phyloP scores from a whole-genome alignment of 92 coral and sea anemone species.

The Montipora capitata region DNA sequence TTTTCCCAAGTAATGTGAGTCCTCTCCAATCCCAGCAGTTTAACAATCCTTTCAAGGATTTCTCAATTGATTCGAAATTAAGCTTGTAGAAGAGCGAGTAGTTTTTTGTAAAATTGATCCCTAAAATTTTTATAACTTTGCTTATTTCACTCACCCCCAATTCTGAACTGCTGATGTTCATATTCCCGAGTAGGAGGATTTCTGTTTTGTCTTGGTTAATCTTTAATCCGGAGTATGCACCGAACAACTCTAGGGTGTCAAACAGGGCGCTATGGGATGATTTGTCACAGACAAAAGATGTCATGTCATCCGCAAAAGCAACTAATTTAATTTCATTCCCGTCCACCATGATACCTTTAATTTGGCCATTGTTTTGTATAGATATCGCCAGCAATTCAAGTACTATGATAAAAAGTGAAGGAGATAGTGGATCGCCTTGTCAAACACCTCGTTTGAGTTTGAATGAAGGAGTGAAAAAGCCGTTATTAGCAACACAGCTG shows the following conservation, averaged over 20 bases:
- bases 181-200: no score
- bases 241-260: neutral
- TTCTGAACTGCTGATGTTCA: no score
- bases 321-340: conserved; percentile 13
- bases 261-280: neutral
- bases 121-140: no score
- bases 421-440: conserved; percentile 60
- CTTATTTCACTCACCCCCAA: no score
- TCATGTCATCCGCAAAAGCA: conserved; percentile 22
- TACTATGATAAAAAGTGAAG: conserved; percentile 22
- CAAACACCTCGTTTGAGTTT: conserved; percentile 25
- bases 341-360: conserved; percentile 14
- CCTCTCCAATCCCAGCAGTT: no score
- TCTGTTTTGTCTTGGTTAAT: no score
- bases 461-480: conserved; percentile 25
- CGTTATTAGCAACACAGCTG: conserved; percentile 24
- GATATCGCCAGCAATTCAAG: conserved; percentile 35
- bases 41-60: no score
- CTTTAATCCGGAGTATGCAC: conserved; percentile 1
- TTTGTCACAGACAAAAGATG: conserved; percentile 7
- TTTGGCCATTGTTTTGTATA: conserved; percentile 7
- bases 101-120: no score
- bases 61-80: no score
- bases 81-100: no score
- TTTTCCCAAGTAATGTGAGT: no score